Evolutionary conservation across 2,113 vertebrate genomes (phyloP).

Genomic region (Ptyas mucosa): DNA sequence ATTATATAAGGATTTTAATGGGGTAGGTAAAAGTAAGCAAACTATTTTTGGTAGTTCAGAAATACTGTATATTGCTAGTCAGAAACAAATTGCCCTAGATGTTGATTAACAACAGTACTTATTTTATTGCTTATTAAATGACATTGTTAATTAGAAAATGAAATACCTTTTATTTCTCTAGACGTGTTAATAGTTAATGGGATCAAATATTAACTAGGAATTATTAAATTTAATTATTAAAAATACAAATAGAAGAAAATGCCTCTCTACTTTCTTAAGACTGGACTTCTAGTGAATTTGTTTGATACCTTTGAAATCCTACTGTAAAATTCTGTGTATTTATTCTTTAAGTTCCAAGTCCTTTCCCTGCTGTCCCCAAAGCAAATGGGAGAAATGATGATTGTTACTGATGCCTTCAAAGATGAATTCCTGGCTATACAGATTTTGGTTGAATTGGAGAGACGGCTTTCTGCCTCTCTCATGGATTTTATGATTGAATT

Average conservation of each 20-base stretch:
- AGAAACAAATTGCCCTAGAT: background rate
- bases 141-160: background rate
- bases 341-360: constrained; percentile 37
- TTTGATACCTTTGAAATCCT: background rate
- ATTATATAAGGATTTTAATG: constrained; percentile 41
- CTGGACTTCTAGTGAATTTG: background rate
- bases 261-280: background rate
- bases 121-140: background rate
- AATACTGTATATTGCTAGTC: background rate
- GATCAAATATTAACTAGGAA: background rate
- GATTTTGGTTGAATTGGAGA: constrained; percentile 39
- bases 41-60: background rate
- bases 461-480: constrained; percentile 8
- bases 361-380: constrained; percentile 20
- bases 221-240: background rate
- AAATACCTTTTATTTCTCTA: background rate
- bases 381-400: constrained; percentile 42
- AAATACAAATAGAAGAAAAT: background rate
- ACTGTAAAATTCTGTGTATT: background rate
- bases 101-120: background rate
- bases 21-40: constrained; percentile 16
- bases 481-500: constrained; percentile 19
- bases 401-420: constrained; percentile 30
- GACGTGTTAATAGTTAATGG: background rate
- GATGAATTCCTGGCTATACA: constrained; percentile 9